A percentile compares a stretch with the other conserved stretches of the same genome.
phyloP scores from a whole-genome alignment of 1,140 invertebrate species.

The Telenomus remus region DNA sequence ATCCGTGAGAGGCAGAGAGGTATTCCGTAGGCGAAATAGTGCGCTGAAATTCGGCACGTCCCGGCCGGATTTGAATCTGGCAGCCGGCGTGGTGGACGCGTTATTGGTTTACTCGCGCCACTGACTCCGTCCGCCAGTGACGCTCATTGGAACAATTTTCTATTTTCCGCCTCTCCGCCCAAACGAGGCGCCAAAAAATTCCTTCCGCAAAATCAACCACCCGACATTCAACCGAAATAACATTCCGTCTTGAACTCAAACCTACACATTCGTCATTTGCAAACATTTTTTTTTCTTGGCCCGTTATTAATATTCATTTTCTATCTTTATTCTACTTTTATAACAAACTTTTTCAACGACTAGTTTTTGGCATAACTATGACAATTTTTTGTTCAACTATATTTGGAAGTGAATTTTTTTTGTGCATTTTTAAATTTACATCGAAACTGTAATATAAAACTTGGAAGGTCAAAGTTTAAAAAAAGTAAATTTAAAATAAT shows the following conservation, averaged over 20 bases:
- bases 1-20: conserved; percentile 60
- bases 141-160: conserved; percentile 63
- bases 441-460: too few relatives aligned
- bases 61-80: conserved; percentile 74
- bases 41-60: conserved; percentile 64
- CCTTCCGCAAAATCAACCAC: conserved; percentile 46
- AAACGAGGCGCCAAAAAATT: conserved; percentile 47
- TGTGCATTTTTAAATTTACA: too few relatives aligned
- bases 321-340: too few relatives aligned
- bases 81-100: conserved; percentile 71
- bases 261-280: too few relatives aligned
- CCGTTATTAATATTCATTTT: neutral
- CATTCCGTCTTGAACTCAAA: conserved; percentile 5
- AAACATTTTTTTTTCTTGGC: too few relatives aligned
- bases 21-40: conserved; percentile 67
- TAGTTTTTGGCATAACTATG: too few relatives aligned
- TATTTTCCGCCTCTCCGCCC: conserved; percentile 45
- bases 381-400: too few relatives aligned
- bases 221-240: conserved; percentile 28
- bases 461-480: too few relatives aligned
- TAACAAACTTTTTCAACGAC: too few relatives aligned
- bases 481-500: too few relatives aligned
- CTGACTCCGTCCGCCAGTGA: conserved; percentile 68
- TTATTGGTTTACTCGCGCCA: conserved; percentile 76
- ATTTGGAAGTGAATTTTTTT: too few relatives aligned